Conservation (phyloP, 2,113 vertebrate species). For the Syrmaticus mikado region DNA sequence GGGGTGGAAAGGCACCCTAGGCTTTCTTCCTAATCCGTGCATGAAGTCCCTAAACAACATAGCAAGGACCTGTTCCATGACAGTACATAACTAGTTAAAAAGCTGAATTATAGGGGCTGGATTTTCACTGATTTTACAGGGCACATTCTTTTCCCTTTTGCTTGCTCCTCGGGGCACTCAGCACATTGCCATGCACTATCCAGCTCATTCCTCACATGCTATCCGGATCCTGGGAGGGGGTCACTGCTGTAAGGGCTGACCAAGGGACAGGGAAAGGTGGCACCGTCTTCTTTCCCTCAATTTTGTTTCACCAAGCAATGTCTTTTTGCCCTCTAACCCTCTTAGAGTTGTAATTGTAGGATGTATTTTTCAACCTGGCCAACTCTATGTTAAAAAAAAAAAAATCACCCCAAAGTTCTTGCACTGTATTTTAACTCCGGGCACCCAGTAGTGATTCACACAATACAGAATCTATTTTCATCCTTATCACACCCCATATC, state of each 20-base stretch:
- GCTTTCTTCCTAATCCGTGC: neutral
- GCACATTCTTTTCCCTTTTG: neutral
- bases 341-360: neutral
- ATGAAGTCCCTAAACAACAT: neutral
- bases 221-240: rapidly evolving
- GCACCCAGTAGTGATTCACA: neutral
- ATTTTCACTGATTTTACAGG: neutral
- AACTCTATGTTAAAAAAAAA: neutral
- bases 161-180: rapidly evolving
- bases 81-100: neutral
- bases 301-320: neutral
- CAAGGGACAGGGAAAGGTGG: neutral
- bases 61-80: neutral
- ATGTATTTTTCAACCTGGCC: neutral
- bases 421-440: neutral
- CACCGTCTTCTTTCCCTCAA: neutral
- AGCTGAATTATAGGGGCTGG: neutral
- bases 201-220: neutral
- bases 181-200: neutral
- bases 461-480: constrained; percentile 35
- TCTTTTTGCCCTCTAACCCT: neutral
- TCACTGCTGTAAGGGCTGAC: neutral
- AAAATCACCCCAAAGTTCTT: neutral
- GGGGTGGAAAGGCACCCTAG: neutral
- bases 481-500: neutral